phyloP scores from a whole-genome alignment of 2,888 invertebrate species.

The Tridacna gigas region DNA sequence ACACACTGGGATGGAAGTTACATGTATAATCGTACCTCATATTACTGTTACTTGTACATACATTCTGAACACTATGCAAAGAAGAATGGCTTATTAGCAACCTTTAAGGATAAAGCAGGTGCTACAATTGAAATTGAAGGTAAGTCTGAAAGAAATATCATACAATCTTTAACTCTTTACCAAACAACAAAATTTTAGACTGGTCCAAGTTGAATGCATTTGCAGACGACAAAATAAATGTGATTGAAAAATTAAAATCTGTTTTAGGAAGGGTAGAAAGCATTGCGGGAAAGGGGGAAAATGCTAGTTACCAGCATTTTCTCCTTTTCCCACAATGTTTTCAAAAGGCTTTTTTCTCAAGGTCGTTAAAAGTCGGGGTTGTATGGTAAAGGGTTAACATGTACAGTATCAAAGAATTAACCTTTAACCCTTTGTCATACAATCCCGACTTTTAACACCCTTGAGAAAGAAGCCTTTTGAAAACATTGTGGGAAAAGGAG shows the following conservation, averaged over 20 bases:
- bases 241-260: background rate
- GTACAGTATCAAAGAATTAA: no score
- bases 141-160: constrained; percentile 7
- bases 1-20: constrained; percentile 60
- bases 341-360: background rate
- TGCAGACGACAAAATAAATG: no score
- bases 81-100: constrained; percentile 50
- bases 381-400: no score
- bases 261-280: background rate
- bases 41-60: constrained; percentile 53
- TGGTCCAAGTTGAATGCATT: no score
- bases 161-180: background rate
- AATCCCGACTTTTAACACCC: no score
- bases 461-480: no score
- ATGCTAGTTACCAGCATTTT: no score
- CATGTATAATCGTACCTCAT: constrained; percentile 39
- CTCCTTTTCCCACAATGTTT: background rate
- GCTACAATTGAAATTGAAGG: constrained; percentile 61
- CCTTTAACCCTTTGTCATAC: no score
- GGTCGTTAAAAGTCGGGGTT: no score
- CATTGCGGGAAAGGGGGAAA: background rate
- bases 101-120: constrained; percentile 55
- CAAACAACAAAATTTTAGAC: background rate
- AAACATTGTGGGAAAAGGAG: no score
- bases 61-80: constrained; percentile 60